Evolutionary conservation across 2,113 vertebrate genomes (phyloP).

Genomic region (Odocoileus hemionus): DNA sequence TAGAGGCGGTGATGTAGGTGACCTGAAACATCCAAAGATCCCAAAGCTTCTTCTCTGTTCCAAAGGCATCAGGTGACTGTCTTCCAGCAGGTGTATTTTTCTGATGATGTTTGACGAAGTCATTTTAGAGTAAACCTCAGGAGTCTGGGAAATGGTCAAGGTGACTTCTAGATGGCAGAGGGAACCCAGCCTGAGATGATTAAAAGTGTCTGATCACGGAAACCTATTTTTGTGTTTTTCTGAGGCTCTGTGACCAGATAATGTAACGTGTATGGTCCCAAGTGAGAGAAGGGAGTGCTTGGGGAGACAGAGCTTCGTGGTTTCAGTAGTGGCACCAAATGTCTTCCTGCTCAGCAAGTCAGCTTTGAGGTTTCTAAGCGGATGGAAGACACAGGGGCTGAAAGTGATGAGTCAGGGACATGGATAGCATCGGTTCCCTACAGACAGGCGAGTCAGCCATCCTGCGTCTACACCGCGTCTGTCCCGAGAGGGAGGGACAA

Average conservation of each 20-base stretch:
- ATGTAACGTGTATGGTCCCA: not conserved
- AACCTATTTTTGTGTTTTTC: not conserved
- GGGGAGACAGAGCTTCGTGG: not conserved
- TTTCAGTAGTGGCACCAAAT: not conserved
- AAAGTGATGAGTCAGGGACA: not conserved
- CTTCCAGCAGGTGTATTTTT: not conserved
- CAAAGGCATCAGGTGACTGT: not conserved
- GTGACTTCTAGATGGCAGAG: too few species aligned
- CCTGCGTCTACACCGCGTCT: accelerated
- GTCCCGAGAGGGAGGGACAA: not conserved
- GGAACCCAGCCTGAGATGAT: not conserved
- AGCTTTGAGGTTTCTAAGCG: not conserved
- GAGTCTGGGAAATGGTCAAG: not conserved
- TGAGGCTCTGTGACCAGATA: not conserved
- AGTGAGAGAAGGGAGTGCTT: not conserved
- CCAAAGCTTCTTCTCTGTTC: not conserved
- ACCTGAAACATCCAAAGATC: not conserved
- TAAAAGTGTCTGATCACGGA: not conserved
- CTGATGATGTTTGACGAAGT: not conserved
- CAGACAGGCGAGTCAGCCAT: not conserved
- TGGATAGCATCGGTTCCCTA: not conserved
- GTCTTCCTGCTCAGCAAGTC: not conserved
- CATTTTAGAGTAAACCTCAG: not conserved
- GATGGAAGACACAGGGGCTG: not conserved
- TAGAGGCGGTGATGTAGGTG: not conserved